Conservation (phyloP, 2,113 vertebrate species). For the Centropus unirufus region DNA sequence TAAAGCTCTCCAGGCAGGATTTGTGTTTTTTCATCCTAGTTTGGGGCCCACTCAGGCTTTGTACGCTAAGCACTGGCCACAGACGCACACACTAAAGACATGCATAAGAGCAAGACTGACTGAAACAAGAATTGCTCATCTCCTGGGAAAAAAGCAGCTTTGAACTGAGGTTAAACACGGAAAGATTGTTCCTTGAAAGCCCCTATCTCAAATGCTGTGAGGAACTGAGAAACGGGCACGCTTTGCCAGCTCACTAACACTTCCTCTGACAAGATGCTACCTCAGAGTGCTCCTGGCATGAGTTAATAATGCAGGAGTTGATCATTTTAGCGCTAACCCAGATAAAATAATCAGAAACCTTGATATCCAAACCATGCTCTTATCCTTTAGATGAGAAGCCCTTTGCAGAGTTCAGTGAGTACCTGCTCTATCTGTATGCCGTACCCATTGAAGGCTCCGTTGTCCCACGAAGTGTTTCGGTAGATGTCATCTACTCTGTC, state of each 20-base stretch:
- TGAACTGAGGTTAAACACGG: neutral
- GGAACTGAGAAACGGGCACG: neutral
- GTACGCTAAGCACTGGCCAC: neutral
- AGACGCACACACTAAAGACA: neutral
- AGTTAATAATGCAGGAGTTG: neutral
- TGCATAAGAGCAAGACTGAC: neutral
- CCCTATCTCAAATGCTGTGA: neutral
- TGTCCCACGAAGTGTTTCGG: constrained; percentile 93
- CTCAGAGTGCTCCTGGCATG: neutral
- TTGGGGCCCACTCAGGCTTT: neutral
- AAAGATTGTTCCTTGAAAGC: neutral
- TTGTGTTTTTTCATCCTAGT: neutral
- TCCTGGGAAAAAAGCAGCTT: neutral
- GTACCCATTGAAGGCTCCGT: constrained; percentile 88
- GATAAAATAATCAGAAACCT: neutral
- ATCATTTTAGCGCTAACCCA: neutral
- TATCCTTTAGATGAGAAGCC: neutral
- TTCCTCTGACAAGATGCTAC: neutral
- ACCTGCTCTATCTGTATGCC: constrained; percentile 98
- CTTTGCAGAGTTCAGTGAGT: neutral
- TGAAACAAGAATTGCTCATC: neutral
- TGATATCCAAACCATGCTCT: neutral
- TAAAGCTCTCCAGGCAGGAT: neutral
- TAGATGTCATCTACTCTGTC: constrained; percentile 99
- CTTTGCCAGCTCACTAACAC: neutral